phyloP scores from a whole-genome alignment of 2,888 invertebrate genomes.

The Acanthococcus lagerstroemiae region DNA sequence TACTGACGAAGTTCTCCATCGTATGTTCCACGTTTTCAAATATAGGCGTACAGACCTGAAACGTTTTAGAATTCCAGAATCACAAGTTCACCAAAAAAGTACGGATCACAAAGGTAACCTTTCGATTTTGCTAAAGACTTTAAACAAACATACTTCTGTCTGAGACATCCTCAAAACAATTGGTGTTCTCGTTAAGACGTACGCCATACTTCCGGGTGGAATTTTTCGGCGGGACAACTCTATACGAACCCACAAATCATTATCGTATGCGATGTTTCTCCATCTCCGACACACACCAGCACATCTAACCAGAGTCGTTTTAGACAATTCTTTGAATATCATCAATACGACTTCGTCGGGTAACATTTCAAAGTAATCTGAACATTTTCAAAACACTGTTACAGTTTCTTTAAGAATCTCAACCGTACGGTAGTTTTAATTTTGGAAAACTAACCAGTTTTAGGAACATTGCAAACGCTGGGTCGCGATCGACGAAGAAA shows the following conservation, averaged over 20 bases:
- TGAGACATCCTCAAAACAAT: conserved; percentile 66
- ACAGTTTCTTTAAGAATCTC: too few relatives aligned
- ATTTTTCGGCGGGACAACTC: conserved; percentile 66
- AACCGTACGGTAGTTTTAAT: too few relatives aligned
- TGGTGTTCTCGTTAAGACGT: conserved; percentile 66
- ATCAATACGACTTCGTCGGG: conserved; percentile 80
- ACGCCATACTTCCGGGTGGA: conserved; percentile 57
- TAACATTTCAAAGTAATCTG: conserved; percentile 59
- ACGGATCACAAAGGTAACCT: background rate
- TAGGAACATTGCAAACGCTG: too few relatives aligned
- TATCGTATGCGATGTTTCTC: conserved; percentile 67
- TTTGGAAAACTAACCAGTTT: too few relatives aligned
- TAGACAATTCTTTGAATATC: conserved; percentile 74
- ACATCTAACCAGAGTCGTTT: conserved; percentile 58
- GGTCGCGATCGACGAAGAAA: too few relatives aligned
- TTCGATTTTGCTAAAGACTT: background rate
- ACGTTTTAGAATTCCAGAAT: background rate
- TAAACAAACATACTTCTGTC: conserved; percentile 54
- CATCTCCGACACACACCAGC: conserved; percentile 69
- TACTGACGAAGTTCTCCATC: background rate
- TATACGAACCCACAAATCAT: conserved; percentile 73
- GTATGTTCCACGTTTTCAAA: conserved; percentile 6
- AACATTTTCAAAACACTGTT: too few relatives aligned
- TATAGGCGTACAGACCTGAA: conserved; percentile 5
- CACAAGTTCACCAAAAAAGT: background rate